A percentile compares a stretch with the other conserved stretches of the same genome.
Evolutionary conservation across 2,888 invertebrate species (phyloP).

Genomic region (Drosophila paranaensis): DNA sequence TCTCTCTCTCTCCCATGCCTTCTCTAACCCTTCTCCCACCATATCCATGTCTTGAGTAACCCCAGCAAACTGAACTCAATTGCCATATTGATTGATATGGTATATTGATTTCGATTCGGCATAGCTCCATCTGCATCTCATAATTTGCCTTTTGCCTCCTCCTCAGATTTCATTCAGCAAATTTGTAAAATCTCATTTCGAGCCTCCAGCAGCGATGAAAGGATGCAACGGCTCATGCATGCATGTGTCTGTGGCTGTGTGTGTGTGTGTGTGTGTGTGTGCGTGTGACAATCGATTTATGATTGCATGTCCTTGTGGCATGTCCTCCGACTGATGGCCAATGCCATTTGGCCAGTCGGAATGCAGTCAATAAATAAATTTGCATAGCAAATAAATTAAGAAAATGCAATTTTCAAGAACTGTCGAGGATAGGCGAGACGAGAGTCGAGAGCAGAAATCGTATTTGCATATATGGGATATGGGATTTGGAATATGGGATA

Average conservation of each 20-base stretch:
- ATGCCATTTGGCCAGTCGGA: conserved; percentile 33
- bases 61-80: background rate
- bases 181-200: conserved; percentile 17
- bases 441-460: background rate
- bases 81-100: background rate
- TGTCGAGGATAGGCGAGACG: conserved; percentile 29
- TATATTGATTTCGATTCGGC: background rate
- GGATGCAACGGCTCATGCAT: conserved; percentile 15
- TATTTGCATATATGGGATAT: background rate
- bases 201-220: background rate
- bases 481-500: background rate
- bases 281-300: conserved; percentile 43
- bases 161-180: background rate
- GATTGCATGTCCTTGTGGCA: conserved; percentile 36
- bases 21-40: no score
- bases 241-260: background rate
- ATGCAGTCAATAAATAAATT: conserved; percentile 80
- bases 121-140: background rate
- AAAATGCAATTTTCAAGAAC: conserved; percentile 78
- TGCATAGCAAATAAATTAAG: conserved; percentile 80
- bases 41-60: background rate
- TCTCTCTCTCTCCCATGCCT: background rate
- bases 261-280: conserved; percentile 7
- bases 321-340: conserved; percentile 24
- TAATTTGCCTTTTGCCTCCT: background rate